These are phyloP conservation scores for Scleropages formosus DNA, from an alignment of 2,797 vertebrate species.

Conservation along the genomic window DNA sequence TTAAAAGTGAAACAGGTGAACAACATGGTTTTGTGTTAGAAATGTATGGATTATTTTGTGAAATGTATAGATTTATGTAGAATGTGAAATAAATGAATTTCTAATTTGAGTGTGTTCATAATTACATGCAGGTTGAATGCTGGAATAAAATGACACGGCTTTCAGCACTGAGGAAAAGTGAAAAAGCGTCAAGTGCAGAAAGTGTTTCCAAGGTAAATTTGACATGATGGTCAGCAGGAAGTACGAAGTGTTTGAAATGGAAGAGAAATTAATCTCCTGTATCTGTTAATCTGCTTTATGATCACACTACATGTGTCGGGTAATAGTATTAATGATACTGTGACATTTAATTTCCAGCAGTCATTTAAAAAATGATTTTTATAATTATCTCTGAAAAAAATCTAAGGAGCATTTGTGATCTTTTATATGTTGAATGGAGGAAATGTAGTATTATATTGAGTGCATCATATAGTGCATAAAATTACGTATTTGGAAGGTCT, in stretches of 20 bases:
- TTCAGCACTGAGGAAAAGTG: conserved; percentile 55
- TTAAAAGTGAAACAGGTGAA: too few species aligned
- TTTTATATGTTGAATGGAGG: neutral
- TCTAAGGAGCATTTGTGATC: too few species aligned
- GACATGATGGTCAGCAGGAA: too few species aligned
- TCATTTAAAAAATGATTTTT: too few species aligned
- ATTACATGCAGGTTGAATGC: conserved; percentile 65
- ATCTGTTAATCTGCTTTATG: too few species aligned
- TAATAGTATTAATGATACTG: too few species aligned
- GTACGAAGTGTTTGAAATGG: too few species aligned
- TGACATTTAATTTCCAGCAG: too few species aligned
- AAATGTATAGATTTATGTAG: neutral
- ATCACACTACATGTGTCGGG: too few species aligned
- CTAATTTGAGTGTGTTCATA: neutral
- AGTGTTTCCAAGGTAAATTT: neutral
- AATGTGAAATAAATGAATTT: neutral
- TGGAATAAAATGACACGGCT: conserved; percentile 63
- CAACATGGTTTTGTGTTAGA: neutral
- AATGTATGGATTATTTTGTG: neutral
- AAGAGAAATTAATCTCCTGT: too few species aligned
- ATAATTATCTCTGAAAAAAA: too few species aligned
- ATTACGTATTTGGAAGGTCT: neutral
- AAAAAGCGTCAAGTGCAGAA: conserved; percentile 16
- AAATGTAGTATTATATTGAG: neutral
- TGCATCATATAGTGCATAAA: neutral